Conservation (phyloP, 2,797 vertebrate species). For the Sitta carolinensis region DNA sequence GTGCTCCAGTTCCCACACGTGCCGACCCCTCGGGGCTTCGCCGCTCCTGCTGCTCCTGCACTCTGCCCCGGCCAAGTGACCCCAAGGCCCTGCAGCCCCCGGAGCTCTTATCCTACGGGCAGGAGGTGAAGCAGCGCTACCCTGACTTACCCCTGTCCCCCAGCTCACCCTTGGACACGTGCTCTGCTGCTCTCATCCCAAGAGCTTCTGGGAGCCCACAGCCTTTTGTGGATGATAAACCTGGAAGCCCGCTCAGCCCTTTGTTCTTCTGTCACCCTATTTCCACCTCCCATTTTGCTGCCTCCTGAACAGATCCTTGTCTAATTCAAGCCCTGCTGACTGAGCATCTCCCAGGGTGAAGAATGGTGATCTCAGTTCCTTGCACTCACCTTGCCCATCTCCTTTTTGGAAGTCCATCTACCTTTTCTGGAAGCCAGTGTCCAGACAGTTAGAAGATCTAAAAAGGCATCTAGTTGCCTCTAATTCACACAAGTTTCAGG, state of each 20-base stretch:
- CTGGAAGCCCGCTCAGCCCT: neutral
- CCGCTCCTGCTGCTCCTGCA: slow-evolving; percentile 5
- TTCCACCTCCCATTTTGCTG: neutral
- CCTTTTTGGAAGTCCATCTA: neutral
- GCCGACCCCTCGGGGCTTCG: slow-evolving; percentile 45
- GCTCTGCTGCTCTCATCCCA: neutral
- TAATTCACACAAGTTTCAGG: neutral
- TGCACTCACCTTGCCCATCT: neutral
- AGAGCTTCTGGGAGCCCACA: rapidly evolving
- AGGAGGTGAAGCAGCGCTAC: neutral
- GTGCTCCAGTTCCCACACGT: slow-evolving; percentile 77
- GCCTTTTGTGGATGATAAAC: neutral
- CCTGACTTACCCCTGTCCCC: neutral
- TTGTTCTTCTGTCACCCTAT: neutral
- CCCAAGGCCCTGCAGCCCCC: slow-evolving; percentile 21
- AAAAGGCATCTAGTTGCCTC: neutral
- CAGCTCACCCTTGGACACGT: neutral
- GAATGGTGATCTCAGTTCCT: neutral
- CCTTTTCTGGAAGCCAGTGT: neutral
- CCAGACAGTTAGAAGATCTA: neutral
- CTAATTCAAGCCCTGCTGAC: neutral
- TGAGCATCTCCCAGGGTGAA: neutral
- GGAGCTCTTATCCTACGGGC: slow-evolving; percentile 1
- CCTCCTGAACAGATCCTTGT: neutral
- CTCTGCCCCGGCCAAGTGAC: slow-evolving; percentile 59